Evolutionary conservation across 92 coral and sea anemone genomes (phyloP).

Genomic region (Scolanthus callimorphus): DNA sequence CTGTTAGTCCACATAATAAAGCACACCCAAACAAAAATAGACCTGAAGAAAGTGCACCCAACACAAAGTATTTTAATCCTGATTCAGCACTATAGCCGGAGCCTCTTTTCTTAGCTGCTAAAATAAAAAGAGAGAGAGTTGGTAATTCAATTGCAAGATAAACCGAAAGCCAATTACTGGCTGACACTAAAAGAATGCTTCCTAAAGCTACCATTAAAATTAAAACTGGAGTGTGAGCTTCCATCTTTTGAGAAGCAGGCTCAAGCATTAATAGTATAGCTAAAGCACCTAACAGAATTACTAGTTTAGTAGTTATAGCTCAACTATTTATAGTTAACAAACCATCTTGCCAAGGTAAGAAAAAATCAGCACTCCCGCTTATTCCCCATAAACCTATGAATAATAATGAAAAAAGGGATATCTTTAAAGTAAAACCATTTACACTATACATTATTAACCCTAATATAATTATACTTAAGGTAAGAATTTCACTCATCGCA

Average conservation of each 20-base stretch:
- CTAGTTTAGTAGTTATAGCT: constrained; percentile 50
- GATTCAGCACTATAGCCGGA: constrained; percentile 83
- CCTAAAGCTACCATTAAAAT: too few relatives aligned
- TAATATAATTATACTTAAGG: constrained; percentile 57
- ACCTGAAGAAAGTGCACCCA: constrained; percentile 88
- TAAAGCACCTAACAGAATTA: constrained; percentile 60
- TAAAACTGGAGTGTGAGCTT: constrained; percentile 52
- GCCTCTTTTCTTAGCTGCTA: constrained; percentile 72
- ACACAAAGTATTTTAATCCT: constrained; percentile 80
- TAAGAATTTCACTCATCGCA: constrained; percentile 50
- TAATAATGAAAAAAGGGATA: constrained; percentile 63
- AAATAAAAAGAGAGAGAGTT: constrained; percentile 75
- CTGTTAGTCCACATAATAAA: constrained; percentile 76
- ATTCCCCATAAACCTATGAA: constrained; percentile 57
- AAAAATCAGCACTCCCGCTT: constrained; percentile 45
- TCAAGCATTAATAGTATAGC: constrained; percentile 68
- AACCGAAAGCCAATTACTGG: constrained; percentile 75
- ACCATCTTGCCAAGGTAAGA: too few relatives aligned
- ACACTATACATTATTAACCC: constrained; percentile 54
- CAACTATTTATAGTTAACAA: constrained; percentile 65
- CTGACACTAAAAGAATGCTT: constrained; percentile 64
- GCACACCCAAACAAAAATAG: constrained; percentile 87
- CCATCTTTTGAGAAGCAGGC: constrained; percentile 34
- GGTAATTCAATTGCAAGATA: constrained; percentile 79
- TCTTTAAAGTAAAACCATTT: constrained; percentile 61